These are phyloP conservation scores for Podotricha telesiphe DNA, from an alignment of 2,888 invertebrate species.

Conservation along the genomic window DNA sequence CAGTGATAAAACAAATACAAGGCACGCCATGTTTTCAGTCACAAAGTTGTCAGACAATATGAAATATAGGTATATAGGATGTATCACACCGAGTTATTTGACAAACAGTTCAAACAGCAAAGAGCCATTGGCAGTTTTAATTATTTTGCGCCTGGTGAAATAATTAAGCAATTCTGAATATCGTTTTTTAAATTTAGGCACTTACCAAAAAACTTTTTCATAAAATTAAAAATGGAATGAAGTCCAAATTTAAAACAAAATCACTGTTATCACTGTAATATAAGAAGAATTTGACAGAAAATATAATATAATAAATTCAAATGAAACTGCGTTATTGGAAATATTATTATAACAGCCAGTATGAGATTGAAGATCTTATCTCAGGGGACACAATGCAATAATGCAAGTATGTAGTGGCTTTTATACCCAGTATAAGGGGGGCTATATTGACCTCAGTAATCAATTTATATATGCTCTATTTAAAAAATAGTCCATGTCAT, in stretches of 20 bases:
- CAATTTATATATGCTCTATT: conserved; percentile 12
- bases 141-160: background rate
- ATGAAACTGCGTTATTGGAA: no score
- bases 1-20: conserved; percentile 2
- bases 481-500: conserved; percentile 13
- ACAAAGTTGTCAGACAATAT: background rate
- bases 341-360: background rate
- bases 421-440: background rate
- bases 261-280: no score
- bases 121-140: background rate
- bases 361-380: background rate
- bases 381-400: background rate
- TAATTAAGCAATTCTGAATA: background rate
- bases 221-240: no score
- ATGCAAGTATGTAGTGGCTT: conserved; percentile 1
- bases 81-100: background rate
- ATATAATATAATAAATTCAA: no score
- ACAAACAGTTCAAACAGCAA: background rate
- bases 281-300: no score
- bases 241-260: no score
- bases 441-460: conserved; percentile 7
- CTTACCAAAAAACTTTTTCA: no score
- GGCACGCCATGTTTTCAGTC: background rate
- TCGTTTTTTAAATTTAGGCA: no score
- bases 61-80: background rate